Percentiles rank a stretch among this genome's conserved stretches.
phyloP scores from a whole-genome alignment of 2,888 invertebrate species.

The Acleris cristana region DNA sequence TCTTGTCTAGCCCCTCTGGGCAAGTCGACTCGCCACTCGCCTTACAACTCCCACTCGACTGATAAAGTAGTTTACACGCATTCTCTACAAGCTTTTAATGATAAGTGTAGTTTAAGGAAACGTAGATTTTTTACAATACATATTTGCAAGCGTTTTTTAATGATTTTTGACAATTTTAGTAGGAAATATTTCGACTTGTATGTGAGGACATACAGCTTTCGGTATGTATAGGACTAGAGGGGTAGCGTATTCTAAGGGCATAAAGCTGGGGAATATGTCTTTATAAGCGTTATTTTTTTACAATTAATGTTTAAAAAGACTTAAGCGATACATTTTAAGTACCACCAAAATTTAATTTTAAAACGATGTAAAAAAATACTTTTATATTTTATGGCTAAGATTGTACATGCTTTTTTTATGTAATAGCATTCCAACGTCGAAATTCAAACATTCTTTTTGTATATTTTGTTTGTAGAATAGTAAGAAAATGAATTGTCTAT shows the following conservation, averaged over 20 bases:
- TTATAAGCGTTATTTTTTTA: too few relatives aligned
- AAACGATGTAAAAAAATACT: background rate
- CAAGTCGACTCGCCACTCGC: background rate
- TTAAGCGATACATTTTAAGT: background rate
- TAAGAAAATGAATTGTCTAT: background rate
- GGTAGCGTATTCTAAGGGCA: too few relatives aligned
- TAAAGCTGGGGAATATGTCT: too few relatives aligned
- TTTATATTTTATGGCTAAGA: background rate
- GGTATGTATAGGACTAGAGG: too few relatives aligned
- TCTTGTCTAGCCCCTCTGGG: too few relatives aligned
- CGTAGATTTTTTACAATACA: conserved; percentile 22
- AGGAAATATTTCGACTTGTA: background rate
- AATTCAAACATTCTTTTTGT: conserved; percentile 5
- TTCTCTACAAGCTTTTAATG: conserved; percentile 3
- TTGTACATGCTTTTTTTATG: conserved; percentile 3
- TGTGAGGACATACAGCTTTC: background rate
- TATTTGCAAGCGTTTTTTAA: background rate
- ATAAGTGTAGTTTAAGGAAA: conserved; percentile 2
- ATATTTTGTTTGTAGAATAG: conserved; percentile 16
- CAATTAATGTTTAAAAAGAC: too few relatives aligned
- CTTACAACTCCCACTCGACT: conserved; percentile 4
- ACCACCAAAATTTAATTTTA: conserved; percentile 9
- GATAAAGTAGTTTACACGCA: conserved; percentile 7
- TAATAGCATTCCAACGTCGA: conserved; percentile 15
- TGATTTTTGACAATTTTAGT: too few relatives aligned